These are phyloP conservation scores for Ammodytes dubius DNA, from an alignment of 2,113 vertebrate genomes.

Conservation along the genomic window DNA sequence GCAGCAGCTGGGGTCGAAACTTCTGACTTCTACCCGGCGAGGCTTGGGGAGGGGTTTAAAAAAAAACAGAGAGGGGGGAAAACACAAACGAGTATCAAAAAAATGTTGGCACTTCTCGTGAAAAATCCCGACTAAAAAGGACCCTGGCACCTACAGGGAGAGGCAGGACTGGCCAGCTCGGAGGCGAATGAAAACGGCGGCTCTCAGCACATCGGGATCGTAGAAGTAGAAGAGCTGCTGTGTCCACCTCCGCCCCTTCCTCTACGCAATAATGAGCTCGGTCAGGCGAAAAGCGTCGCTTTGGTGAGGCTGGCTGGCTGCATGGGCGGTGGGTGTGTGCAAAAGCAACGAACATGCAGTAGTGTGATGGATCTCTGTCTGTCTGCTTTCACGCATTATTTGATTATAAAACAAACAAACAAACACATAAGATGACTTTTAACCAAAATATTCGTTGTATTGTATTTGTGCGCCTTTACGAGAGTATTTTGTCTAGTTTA, in stretches of 20 bases:
- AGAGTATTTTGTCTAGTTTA: neutral
- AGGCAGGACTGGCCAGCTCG: constrained; percentile 42
- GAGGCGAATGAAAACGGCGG: constrained; percentile 64
- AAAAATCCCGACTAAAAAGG: neutral
- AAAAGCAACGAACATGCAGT: neutral
- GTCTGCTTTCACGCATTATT: constrained; percentile 48
- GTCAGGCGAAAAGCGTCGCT: constrained; percentile 63
- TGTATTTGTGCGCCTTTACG: neutral
- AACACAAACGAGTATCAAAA: neutral
- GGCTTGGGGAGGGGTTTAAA: neutral
- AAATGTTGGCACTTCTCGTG: constrained; percentile 51
- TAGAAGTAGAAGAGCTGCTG: constrained; percentile 40
- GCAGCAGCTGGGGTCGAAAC: constrained; percentile 49
- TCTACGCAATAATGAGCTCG: constrained; percentile 64
- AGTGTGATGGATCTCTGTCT: constrained; percentile 16
- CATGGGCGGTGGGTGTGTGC: constrained; percentile 71
- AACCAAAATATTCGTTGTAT: neutral
- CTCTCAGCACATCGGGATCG: constrained; percentile 43
- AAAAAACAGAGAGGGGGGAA: neutral
- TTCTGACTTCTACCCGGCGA: constrained; percentile 39
- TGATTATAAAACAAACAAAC: neutral
- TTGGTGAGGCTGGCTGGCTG: constrained; percentile 57
- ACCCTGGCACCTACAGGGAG: constrained; percentile 4
- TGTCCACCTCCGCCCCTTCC: constrained; percentile 58
- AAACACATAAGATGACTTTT: neutral